Evolutionary conservation across 2,797 vertebrate species (phyloP).

Genomic region (Rhinella marina): DNA sequence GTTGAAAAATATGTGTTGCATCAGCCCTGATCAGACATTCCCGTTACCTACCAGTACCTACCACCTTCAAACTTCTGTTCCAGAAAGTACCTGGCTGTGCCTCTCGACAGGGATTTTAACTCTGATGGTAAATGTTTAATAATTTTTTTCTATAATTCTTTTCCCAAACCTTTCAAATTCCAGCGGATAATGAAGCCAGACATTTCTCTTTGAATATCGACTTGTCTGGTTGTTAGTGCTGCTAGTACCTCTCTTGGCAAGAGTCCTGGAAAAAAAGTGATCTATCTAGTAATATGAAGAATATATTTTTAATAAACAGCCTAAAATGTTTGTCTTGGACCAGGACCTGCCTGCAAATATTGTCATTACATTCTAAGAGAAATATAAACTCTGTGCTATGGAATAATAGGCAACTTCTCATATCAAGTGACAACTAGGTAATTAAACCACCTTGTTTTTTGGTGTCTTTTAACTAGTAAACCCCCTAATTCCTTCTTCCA

Average conservation of each 20-base stretch:
- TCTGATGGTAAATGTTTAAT: constrained; percentile 51
- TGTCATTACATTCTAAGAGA: constrained; percentile 6
- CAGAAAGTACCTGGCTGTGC: constrained; percentile 49
- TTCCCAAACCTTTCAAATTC: constrained; percentile 47
- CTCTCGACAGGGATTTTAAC: constrained; percentile 30
- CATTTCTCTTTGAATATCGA: constrained; percentile 37
- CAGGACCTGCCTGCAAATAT: constrained; percentile 1
- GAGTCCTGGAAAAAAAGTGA: constrained; percentile 53
- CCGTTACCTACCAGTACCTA: neutral
- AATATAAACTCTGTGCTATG: constrained; percentile 12
- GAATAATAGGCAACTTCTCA: neutral
- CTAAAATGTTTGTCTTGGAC: constrained; percentile 41
- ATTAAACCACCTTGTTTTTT: neutral
- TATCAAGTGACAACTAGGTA: neutral
- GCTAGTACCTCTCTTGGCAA: constrained; percentile 52
- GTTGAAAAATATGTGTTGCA: neutral
- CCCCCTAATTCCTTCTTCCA: too few species aligned
- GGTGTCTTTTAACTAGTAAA: neutral
- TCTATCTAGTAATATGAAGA: constrained; percentile 44
- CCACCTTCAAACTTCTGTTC: neutral
- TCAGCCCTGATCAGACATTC: neutral
- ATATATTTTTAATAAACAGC: constrained; percentile 55
- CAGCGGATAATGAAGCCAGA: constrained; percentile 52
- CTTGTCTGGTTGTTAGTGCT: constrained; percentile 32
- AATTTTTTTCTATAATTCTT: constrained; percentile 43